Conservation (phyloP, 2,797 vertebrate genomes). For the Galaxias olidus region DNA sequence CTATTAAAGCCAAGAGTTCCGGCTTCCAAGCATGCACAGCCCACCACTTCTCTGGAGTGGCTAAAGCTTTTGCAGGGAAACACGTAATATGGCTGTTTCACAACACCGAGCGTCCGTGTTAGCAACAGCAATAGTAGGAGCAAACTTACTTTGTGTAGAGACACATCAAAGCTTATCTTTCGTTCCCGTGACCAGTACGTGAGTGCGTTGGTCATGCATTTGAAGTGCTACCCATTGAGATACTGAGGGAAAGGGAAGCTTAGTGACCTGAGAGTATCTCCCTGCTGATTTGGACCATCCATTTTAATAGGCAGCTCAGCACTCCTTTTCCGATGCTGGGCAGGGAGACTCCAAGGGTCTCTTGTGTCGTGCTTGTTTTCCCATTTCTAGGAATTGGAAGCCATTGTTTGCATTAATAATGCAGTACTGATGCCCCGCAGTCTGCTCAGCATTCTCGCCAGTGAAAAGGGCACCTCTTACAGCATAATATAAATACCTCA, state of each 20-base stretch:
- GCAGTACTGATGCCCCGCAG: slow-evolving; percentile 61
- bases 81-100: background rate
- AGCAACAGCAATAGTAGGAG: background rate
- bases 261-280: slow-evolving; percentile 59
- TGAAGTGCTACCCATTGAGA: slow-evolving; percentile 50
- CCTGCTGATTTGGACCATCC: slow-evolving; percentile 66
- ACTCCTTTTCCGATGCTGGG: slow-evolving; percentile 56
- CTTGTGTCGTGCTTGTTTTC: slow-evolving; percentile 40
- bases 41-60: slow-evolving; percentile 21
- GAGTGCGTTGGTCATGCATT: slow-evolving; percentile 45
- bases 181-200: too few relatives aligned
- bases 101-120: background rate
- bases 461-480: slow-evolving; percentile 35
- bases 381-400: slow-evolving; percentile 48
- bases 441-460: slow-evolving; percentile 63
- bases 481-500: slow-evolving; percentile 44
- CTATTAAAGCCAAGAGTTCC: slow-evolving; percentile 54
- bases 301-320: slow-evolving; percentile 74
- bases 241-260: slow-evolving; percentile 61
- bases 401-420: slow-evolving; percentile 69
- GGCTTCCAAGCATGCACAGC: slow-evolving; percentile 28
- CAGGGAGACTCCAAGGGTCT: slow-evolving; percentile 45
- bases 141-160: slow-evolving; percentile 21
- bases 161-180: too few relatives aligned
- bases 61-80: slow-evolving; percentile 39